A percentile compares a stretch with the other conserved stretches of the same genome.
Evolutionary conservation across 2,888 invertebrate species (phyloP).

Genomic region (Ametastegia equiseti): DNA sequence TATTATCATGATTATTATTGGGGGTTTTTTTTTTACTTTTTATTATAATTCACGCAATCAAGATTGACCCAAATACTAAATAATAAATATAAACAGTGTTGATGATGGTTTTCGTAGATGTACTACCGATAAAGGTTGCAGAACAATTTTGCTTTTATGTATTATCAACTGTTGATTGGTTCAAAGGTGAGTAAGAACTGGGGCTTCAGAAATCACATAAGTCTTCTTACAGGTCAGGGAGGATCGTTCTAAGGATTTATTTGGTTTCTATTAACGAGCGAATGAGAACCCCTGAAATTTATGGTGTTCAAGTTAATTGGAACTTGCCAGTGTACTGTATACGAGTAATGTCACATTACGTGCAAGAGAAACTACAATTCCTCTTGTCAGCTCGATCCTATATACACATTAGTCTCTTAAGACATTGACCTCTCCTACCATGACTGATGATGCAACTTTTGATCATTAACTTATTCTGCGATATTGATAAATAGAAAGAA

Average conservation of each 20-base stretch:
- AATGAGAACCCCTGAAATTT: not conserved
- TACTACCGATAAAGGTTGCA: not conserved
- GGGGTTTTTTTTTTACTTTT: no score
- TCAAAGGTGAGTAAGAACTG: conserved; percentile 16
- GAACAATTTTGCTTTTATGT: not conserved
- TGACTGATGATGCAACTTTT: not conserved
- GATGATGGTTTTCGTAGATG: conserved; percentile 3
- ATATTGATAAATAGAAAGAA: not conserved
- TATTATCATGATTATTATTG: no score
- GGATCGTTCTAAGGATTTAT: conserved; percentile 1
- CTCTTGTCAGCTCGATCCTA: not conserved
- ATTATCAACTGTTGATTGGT: conserved; percentile 18
- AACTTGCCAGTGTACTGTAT: not conserved
- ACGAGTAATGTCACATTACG: not conserved
- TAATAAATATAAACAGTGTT: conserved; percentile 5
- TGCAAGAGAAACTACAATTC: not conserved
- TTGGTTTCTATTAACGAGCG: not conserved
- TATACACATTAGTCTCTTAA: not conserved
- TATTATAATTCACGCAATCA: conserved; percentile 1
- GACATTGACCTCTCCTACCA: not conserved
- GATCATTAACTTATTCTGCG: not conserved
- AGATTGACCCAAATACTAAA: conserved; percentile 37
- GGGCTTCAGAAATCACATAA: conserved; percentile 23
- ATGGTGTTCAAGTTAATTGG: conserved; percentile 6
- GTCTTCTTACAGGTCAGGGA: conserved; percentile 10